Base-by-base conservation (phyloP, 2,888 invertebrate genomes). In the Drosophila histrio region DNA sequence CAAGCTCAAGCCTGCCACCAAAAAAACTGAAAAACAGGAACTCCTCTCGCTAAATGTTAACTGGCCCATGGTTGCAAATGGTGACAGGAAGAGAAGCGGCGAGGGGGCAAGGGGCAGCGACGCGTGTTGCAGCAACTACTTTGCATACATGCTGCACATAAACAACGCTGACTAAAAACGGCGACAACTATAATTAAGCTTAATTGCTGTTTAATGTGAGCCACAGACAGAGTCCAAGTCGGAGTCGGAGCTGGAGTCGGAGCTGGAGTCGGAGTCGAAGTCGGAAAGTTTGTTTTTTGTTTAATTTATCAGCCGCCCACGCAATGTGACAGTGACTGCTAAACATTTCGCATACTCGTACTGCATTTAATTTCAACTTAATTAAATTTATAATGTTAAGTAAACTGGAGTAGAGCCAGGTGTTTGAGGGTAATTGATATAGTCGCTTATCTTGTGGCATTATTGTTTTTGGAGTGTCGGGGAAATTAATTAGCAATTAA, bases 131-230 rank as follows among this genome's bases (percentile, higher is more conserved):
- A 67, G 60, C 72, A 67, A 64, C 87, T 84, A 71, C 66, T 84
- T 84, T 87, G 87, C 84, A 84, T 87, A 84, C 84, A 84, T 53
- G 63, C 62, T 63, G 82, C 76, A 79, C 81, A 78, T 72, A 79
- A 84, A 77, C 79, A 87, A 81, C 77, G 67, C 72, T 79, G 86
- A 64, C 81, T 79, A 85, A 86, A 85, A 85, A 80, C 87, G 83
- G 81, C 85, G 80, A 83, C 85, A 85, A 87, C 80, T 87, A 87
- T 85, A 85, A 85, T 85, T 85, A 87, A 85, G 87, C 84, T 85
- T 85, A 85, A 85, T 85, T 85, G 84, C 87, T 85, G 85, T 85
- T 85, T 87, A 85, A 85, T 82, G 85, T 77, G 78, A 72, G 58
- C 75, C 70, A 69, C 53, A 56, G 38, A 49, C 47, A 52, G 52